A percentile compares a stretch with the other conserved stretches of the same genome.
phyloP scores from a whole-genome alignment of 1,140 invertebrate species.

The Homarus americanus region DNA sequence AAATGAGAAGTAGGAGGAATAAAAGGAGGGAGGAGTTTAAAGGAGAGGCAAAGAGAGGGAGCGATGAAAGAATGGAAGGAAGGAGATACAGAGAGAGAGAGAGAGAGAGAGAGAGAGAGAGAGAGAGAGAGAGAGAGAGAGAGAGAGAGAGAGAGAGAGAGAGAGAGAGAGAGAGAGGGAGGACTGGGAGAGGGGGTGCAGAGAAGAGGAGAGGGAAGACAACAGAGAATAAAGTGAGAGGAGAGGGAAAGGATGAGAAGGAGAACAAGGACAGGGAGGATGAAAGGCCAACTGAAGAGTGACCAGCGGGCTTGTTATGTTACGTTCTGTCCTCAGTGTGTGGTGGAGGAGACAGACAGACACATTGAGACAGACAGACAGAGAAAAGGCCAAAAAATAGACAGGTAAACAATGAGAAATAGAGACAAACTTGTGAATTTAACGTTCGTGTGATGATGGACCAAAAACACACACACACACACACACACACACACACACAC shows the following conservation, averaged over 20 bases:
- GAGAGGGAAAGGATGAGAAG: not conserved
- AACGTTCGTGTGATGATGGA: not conserved
- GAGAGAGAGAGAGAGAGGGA: no score
- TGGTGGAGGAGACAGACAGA: not conserved
- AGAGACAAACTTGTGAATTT: not conserved
- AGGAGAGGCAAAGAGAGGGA: not conserved
- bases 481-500: no score
- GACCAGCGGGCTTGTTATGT: not conserved
- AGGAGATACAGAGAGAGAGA: not conserved
- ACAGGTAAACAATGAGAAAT: not conserved
- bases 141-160: no score
- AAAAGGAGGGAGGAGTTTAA: no score
- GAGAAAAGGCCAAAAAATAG: no score
- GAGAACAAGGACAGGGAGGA: not conserved
- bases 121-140: no score
- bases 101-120: slow-evolving; percentile 2
- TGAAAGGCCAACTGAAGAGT: not conserved
- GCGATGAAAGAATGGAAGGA: not conserved
- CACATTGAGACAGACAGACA: not conserved
- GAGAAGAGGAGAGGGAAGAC: not conserved
- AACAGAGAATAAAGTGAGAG: not conserved
- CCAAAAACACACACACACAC: no score
- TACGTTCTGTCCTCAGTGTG: not conserved
- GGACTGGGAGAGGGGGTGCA: not conserved
- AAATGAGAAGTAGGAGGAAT: no score